Percentiles rank a stretch among this genome's conserved stretches.
These are phyloP conservation scores for Aplodontia rufa DNA, from an alignment of 2,113 vertebrate genomes.

Conservation along the genomic window DNA sequence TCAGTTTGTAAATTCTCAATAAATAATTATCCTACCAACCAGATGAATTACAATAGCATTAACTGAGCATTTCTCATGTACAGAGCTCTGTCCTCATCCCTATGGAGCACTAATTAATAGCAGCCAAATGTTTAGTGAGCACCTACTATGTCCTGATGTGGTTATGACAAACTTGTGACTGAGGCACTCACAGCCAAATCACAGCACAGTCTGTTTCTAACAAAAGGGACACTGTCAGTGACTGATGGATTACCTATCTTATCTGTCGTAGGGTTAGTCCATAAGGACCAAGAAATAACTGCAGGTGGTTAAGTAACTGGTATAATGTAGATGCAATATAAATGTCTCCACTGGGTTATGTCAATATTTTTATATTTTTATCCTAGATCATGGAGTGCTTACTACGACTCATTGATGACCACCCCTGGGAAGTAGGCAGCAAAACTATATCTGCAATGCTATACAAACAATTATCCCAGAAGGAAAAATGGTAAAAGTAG, in stretches of 20 bases:
- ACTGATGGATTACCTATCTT: background rate
- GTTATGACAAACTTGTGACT: background rate
- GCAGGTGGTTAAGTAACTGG: background rate
- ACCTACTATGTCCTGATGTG: background rate
- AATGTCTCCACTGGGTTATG: background rate
- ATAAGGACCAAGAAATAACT: background rate
- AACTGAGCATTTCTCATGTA: background rate
- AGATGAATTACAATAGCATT: conserved; percentile 1
- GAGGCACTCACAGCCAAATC: background rate
- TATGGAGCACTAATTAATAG: background rate
- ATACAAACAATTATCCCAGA: background rate
- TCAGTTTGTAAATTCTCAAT: conserved; percentile 15
- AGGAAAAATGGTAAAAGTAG: background rate
- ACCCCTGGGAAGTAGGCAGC: background rate
- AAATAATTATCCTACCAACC: background rate
- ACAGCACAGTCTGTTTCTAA: background rate
- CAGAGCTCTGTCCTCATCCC: background rate
- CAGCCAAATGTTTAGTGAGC: background rate
- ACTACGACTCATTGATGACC: background rate
- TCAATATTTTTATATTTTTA: background rate
- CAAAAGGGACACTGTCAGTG: background rate
- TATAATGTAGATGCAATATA: background rate
- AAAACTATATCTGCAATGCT: background rate
- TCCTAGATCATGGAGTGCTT: background rate
- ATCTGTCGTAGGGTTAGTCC: background rate